Percentiles rank a stretch among this genome's conserved stretches.
Conservation (phyloP, 2,888 invertebrate species). For the Pyrgus malvae region DNA sequence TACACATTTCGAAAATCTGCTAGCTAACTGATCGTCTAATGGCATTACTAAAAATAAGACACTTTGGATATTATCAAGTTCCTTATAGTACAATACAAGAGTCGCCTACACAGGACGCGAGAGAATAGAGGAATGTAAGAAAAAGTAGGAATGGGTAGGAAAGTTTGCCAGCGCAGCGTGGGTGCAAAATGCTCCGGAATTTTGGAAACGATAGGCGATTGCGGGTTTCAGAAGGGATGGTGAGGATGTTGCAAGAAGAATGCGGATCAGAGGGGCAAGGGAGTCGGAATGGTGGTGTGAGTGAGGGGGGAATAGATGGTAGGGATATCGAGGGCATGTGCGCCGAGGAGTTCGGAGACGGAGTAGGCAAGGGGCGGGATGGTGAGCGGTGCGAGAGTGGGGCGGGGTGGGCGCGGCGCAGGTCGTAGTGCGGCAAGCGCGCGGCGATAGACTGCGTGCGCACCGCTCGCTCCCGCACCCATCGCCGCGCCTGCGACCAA, state of each 20-base stretch:
- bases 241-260: conserved; percentile 76
- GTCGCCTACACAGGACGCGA: conserved; percentile 54
- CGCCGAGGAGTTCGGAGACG: conserved; percentile 83
- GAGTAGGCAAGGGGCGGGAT: conserved; percentile 74
- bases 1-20: conserved; percentile 75
- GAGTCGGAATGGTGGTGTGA: conserved; percentile 83
- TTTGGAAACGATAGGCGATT: conserved; percentile 9
- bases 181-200: conserved; percentile 16
- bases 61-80: conserved; percentile 75
- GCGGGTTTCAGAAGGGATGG: conserved; percentile 61
- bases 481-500: conserved; percentile 65
- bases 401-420: conserved; percentile 62
- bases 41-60: conserved; percentile 80
- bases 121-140: conserved; percentile 67
- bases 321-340: conserved; percentile 87
- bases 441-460: conserved; percentile 68
- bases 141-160: conserved; percentile 62
- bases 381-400: conserved; percentile 63
- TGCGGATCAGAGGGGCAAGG: conserved; percentile 78
- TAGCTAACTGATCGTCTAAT: conserved; percentile 75
- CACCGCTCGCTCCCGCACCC: conserved; percentile 57
- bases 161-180: conserved; percentile 35
- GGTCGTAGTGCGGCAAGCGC: conserved; percentile 71
- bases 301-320: conserved; percentile 86
- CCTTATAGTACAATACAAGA: conserved; percentile 55